A percentile compares a stretch with the other conserved stretches of the same genome.
Conservation (phyloP, 2,888 invertebrate species). For the Cheilosia vulpina region DNA sequence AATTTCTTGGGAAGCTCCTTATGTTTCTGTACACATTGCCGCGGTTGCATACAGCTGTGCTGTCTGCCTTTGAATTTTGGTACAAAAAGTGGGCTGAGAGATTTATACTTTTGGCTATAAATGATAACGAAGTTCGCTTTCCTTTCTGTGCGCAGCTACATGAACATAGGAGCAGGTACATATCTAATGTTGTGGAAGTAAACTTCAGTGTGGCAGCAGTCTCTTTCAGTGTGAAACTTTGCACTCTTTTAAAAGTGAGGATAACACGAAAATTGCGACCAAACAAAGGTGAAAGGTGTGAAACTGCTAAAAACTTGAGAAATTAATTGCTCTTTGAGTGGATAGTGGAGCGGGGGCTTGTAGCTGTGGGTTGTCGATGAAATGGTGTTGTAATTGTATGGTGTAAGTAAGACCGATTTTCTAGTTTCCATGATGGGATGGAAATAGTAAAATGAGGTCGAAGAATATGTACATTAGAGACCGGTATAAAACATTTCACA, state of each 20-base stretch:
- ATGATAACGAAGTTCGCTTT: conserved; percentile 28
- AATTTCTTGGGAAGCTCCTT: conserved; percentile 14
- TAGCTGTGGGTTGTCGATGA: not conserved
- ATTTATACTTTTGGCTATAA: conserved; percentile 38
- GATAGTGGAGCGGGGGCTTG: not conserved
- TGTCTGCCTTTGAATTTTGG: not conserved
- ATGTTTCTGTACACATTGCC: conserved; percentile 21
- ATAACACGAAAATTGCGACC: conserved; percentile 10
- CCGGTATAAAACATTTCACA: too few species aligned
- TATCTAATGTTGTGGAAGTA: not conserved
- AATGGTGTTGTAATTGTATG: not conserved
- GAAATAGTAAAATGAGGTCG: not conserved
- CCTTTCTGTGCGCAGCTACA: not conserved
- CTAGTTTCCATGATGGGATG: not conserved
- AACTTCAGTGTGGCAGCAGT: not conserved
- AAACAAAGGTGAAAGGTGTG: conserved; percentile 38
- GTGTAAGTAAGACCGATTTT: not conserved
- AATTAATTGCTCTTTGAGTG: conserved; percentile 42
- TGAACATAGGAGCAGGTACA: not conserved
- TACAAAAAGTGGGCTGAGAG: conserved; percentile 2
- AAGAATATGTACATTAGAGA: too few species aligned
- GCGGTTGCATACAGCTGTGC: conserved; percentile 12
- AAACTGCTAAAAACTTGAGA: conserved; percentile 39
- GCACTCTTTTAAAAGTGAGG: not conserved
- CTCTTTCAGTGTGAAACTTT: not conserved